phyloP scores from a whole-genome alignment of 2,888 invertebrate genomes.

The Drosophila nigritarsus region DNA sequence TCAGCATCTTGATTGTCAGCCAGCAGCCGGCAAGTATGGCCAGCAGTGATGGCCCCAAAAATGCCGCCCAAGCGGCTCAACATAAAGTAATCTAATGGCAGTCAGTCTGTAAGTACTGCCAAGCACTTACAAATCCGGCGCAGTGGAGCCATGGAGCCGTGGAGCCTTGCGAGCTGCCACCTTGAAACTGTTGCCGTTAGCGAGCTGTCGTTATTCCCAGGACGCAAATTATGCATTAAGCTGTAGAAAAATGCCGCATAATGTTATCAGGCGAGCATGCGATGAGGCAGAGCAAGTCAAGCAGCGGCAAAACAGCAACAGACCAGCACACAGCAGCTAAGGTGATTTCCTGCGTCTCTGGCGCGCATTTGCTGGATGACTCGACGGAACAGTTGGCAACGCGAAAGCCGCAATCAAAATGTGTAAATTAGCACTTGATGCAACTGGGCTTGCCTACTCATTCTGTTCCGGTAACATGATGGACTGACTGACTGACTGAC shows the following conservation, averaged over 20 bases:
- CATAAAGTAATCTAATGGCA: constrained; percentile 72
- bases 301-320: constrained; percentile 4
- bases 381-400: constrained; percentile 36
- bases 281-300: constrained; percentile 25
- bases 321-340: constrained; percentile 18
- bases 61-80: constrained; percentile 53
- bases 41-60: constrained; percentile 34
- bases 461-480: constrained; percentile 5
- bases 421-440: constrained; percentile 77
- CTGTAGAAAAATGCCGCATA: constrained; percentile 77
- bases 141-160: neutral
- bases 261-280: constrained; percentile 66
- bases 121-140: constrained; percentile 54
- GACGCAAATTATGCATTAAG: constrained; percentile 80
- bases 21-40: constrained; percentile 23
- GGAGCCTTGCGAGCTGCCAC: constrained; percentile 25
- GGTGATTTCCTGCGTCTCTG: constrained; percentile 49
- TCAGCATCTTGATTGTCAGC: constrained; percentile 55
- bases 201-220: constrained; percentile 66
- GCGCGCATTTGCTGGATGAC: constrained; percentile 21
- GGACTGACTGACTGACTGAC: constrained; percentile 4
- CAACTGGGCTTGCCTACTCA: constrained; percentile 44
- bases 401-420: constrained; percentile 76
- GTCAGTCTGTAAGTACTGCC: constrained; percentile 66
- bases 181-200: constrained; percentile 32